phyloP scores from a whole-genome alignment of 2,888 invertebrate genomes.

The Eupithecia subfuscata region DNA sequence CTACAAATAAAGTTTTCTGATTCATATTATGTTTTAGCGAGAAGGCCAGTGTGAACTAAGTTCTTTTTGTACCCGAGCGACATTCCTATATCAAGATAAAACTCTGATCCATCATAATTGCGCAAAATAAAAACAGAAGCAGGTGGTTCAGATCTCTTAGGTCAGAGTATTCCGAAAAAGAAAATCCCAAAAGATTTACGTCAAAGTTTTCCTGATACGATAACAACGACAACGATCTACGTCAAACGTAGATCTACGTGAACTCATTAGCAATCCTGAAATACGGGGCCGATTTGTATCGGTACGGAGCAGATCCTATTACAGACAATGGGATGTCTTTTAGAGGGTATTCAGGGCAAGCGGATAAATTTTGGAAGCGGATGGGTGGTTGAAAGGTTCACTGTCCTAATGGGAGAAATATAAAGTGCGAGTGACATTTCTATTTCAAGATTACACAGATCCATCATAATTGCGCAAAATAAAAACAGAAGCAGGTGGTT shows the following conservation, averaged over 20 bases:
- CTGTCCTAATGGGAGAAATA: background rate
- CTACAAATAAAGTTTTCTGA: too few species aligned
- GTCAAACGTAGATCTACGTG: conserved; percentile 4
- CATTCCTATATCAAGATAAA: too few species aligned
- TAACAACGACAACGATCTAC: conserved; percentile 23
- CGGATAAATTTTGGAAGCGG: background rate
- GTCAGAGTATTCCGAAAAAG: too few species aligned
- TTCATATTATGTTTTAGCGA: too few species aligned
- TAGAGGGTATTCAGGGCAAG: background rate
- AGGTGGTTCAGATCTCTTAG: background rate
- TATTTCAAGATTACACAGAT: too few species aligned
- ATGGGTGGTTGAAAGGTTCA: background rate
- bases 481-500: too few species aligned
- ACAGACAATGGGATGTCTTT: conserved; percentile 26
- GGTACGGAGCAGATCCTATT: conserved; percentile 28
- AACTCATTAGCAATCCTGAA: conserved; percentile 31
- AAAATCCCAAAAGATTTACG: conserved; percentile 1
- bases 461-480: too few species aligned
- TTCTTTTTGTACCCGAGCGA: too few species aligned
- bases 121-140: too few species aligned
- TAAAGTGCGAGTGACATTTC: too few species aligned
- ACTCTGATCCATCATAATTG: too few species aligned
- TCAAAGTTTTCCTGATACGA: conserved; percentile 6
- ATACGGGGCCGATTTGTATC: conserved; percentile 30
- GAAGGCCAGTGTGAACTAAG: too few species aligned